phyloP scores from a whole-genome alignment of 2,888 invertebrate species.

The Bombyx huttoni region DNA sequence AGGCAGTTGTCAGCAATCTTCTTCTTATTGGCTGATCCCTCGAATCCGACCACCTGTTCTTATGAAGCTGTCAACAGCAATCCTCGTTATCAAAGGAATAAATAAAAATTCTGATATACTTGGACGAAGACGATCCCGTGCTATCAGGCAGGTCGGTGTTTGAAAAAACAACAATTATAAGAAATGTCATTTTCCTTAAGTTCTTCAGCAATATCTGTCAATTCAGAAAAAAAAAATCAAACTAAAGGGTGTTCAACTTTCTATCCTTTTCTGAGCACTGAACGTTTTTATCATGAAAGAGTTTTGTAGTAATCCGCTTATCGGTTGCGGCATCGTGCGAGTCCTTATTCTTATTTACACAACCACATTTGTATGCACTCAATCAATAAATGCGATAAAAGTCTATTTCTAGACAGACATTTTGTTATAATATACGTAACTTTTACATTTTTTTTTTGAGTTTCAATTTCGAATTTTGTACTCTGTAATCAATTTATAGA shows the following conservation, averaged over 20 bases:
- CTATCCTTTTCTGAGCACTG: neutral
- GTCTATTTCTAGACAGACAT: conserved; percentile 11
- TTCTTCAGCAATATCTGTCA: too few relatives aligned
- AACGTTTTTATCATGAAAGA: neutral
- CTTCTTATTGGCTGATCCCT: too few relatives aligned
- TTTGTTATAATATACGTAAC: too few relatives aligned
- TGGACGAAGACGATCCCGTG: too few relatives aligned
- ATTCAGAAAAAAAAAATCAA: neutral
- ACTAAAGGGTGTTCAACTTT: neutral
- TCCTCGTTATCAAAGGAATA: too few relatives aligned
- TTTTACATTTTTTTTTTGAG: too few relatives aligned
- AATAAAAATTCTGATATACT: too few relatives aligned
- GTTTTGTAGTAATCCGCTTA: conserved; percentile 9
- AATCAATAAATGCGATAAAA: conserved; percentile 27
- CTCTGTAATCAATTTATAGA: too few relatives aligned
- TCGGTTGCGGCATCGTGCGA: conserved; percentile 10
- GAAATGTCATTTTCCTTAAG: neutral
- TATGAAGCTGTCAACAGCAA: too few relatives aligned
- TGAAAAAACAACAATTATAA: neutral
- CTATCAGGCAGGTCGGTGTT: neutral
- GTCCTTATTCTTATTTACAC: conserved; percentile 26
- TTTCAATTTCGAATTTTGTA: too few relatives aligned
- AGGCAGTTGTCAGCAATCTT: too few relatives aligned
- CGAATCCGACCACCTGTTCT: too few relatives aligned
- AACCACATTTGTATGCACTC: conserved; percentile 26